Base-by-base conservation (phyloP, 2,797 vertebrate genomes). In the Mionectes olivaceus region DNA sequence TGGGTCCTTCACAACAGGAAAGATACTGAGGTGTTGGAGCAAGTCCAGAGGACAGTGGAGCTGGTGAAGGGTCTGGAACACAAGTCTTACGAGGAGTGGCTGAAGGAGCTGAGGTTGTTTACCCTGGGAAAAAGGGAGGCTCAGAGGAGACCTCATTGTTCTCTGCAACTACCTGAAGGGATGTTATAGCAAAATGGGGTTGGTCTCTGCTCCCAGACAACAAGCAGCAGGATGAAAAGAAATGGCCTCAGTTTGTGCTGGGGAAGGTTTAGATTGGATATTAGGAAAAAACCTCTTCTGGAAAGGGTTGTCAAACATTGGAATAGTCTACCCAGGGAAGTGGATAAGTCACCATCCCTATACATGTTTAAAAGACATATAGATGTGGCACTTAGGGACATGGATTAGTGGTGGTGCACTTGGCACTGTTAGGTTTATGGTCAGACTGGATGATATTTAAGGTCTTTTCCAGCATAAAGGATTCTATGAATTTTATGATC, bases 21-120 rank as follows among this genome's bases (percentile, higher is more conserved):
- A 49, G 28, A 52, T 6, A 22, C 13, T 35, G 22, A 77, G 23
- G 6, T 74, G 17, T 28, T 69, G 17, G 11, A 69, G 13, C 1
- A 3, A 13, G 10, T 49, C 24, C 32, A 81, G 13, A 65, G 19
- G 7, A 1, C 23, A 33, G 19, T 0, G 0, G 52, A 84, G 10
- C 18, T 61, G 35, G 2, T 13, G 18, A 61, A 56, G 14, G 3
- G 7, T 52, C 12, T 77, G 37, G 65, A 81, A 17, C 3, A 47
- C 25, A 43, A 21, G 15, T 75, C n/a, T 25, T 10, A 37, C 12
- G 35, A 82, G 30, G 9, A 61, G 5, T 1, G 1, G 14, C 33
- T 81, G 43, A 57, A 11, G 43, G 7, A 90, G 23, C 9, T 49
- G 28, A 12, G 5, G 4, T 2, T n/a, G 22, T 63, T 76, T 37